Evolutionary conservation across 2,113 vertebrate genomes (phyloP), one percentile per base, ranked within the genome.

Genomic region (Benthochromis sp.): DNA sequence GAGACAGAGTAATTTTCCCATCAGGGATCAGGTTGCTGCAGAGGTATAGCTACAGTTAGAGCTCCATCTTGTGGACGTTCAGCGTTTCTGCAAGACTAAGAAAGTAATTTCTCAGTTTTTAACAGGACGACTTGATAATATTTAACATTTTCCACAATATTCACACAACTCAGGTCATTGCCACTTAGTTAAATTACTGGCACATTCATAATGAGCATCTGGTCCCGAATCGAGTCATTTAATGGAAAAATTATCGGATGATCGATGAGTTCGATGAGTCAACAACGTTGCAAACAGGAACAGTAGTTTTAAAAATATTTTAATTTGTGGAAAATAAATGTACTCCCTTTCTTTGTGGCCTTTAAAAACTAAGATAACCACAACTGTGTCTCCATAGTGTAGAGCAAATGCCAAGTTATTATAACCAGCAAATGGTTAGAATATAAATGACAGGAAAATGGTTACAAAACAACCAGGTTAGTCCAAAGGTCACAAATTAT

Each of bases 11-110:
- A 1, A 29, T 78, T 71, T 83, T 31, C 69, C 24, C 10, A 12
- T 6, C 27, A 57, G 47, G 59, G 54, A 52, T 40, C 63, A 59
- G 21, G 19, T 13, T 16, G 63, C 71, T 69, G 6, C 40, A 53
- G 29, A 6, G 7, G 24, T 57, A 29, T 53, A 24, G 27, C 6
- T 80, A 81, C 55, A 76, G 13, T 40, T 27, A 89, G 36, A 89
- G 55, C 84, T 1, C 92, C 92, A 83, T 57, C 94, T 84, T 61
- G 92, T 93, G 95, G 93, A 83, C 14, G 8, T 4, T 3, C 8
- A 7, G 8, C 14, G 29, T 43, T 31, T 27, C 14, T 90, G 86
- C 90, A 93, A 50, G 24, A 76, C 5, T 14, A 4, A 10, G 9
- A 80, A 21, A 34, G 6, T 47, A 29, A 73, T 40, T 73, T 47